Evolutionary conservation across 2,888 invertebrate genomes (phyloP).

Genomic region (Sepioteuthis lessoniana): DNA sequence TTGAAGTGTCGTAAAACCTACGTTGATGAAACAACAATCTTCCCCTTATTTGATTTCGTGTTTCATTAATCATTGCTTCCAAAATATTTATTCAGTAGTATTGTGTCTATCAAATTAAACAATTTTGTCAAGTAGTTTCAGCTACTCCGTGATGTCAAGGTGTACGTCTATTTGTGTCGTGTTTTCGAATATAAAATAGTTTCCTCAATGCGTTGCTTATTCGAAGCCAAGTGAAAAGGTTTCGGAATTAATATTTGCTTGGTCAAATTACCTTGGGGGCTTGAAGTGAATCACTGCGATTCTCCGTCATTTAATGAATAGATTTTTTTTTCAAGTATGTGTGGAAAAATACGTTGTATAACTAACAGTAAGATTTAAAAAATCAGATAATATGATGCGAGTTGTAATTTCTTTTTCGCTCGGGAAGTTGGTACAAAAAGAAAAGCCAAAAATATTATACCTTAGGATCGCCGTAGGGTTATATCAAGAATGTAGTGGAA

Average conservation of each 20-base stretch:
- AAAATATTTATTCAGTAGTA: no score
- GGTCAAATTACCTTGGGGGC: slow-evolving; percentile 23
- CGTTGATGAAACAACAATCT: no score
- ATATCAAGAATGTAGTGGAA: background rate
- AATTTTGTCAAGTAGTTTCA: background rate
- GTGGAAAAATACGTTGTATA: background rate
- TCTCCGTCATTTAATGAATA: background rate
- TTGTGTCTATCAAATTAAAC: no score
- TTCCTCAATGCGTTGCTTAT: background rate
- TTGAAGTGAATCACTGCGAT: background rate
- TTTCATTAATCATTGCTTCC: no score
- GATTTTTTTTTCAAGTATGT: background rate
- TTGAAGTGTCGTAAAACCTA: no score
- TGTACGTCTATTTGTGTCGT: background rate
- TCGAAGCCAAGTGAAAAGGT: background rate
- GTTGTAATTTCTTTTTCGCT: slow-evolving; percentile 2
- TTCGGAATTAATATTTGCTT: slow-evolving; percentile 23
- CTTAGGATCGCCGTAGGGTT: background rate
- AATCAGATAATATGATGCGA: background rate
- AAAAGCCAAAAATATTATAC: background rate
- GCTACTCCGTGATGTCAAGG: background rate
- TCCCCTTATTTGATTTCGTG: no score
- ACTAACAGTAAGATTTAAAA: background rate
- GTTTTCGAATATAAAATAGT: background rate
- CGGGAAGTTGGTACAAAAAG: background rate